Conservation (phyloP, 2,888 invertebrate genomes). For the Mechanitis mazaeus region DNA sequence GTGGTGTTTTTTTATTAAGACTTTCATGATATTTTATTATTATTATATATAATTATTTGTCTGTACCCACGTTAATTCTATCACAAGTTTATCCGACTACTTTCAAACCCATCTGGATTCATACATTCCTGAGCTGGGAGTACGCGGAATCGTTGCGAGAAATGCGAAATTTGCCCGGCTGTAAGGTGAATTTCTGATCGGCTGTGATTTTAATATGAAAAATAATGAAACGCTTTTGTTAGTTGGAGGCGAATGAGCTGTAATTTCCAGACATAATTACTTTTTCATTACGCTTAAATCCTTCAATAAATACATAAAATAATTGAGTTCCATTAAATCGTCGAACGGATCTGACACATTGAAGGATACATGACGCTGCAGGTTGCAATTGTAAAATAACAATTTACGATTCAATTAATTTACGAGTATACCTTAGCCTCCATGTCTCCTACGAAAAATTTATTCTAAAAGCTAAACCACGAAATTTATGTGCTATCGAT, state of each 20-base stretch:
- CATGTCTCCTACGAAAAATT: not conserved
- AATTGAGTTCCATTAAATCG: conserved; percentile 1
- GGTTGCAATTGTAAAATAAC: not conserved
- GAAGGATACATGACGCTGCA: not conserved
- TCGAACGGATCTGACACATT: not conserved
- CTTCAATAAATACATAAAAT: conserved; percentile 6
- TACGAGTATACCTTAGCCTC: not conserved
- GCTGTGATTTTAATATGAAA: conserved; percentile 1
- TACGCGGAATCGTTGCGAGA: no score
- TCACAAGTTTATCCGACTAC: no score
- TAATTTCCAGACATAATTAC: conserved; percentile 20
- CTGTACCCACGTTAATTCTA: no score
- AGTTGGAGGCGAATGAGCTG: conserved; percentile 11
- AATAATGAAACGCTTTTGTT: conserved; percentile 16
- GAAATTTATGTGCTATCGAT: no score
- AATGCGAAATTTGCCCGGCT: no score
- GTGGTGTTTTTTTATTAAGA: no score
- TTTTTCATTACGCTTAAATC: conserved; percentile 14
- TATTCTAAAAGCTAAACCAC: not conserved
- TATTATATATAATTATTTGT: no score
- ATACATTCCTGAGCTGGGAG: no score
- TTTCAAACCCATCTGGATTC: no score
- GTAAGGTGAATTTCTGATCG: no score
- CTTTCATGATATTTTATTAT: no score
- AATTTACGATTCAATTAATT: not conserved